Base-by-base conservation (phyloP, 1,140 invertebrate species). In the Listronotus oregonensis region DNA sequence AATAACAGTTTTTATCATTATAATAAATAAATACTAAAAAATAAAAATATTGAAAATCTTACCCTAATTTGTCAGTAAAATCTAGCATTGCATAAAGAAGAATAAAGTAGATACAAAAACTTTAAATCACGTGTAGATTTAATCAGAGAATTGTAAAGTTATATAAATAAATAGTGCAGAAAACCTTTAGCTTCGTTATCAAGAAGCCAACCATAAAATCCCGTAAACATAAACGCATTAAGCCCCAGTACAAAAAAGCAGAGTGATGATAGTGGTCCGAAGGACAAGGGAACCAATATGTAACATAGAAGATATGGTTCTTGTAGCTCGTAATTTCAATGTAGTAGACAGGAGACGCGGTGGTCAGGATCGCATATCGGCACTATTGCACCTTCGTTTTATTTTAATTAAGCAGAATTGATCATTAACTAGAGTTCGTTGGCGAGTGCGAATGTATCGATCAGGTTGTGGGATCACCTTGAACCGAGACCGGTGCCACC, bases 401-500 rank as follows among this genome's bases (percentile, higher is more conserved):
- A 60, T 66, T 66, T 66, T 66, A 66, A 66, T 66, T 66, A 66
- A 66, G 40, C 57, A 60, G 55, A 66, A 66, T 59, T 59, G 64
- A 66, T 66, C 64, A 66, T 66, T 66, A 66, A 60, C 64, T 59
- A 31, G 46, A 31, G 55, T 44, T 39, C 34, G 55, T 59, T 55
- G 52, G 62, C 51, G 62, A 64, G 62, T 64, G 62, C 44, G 52
- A 64, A 64, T 42, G 52, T 56, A 64, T 64, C 49, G 62, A 64
- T 64, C 62, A 57, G 62, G 62, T 64, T 50, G 56, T 64, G 52
- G 62, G 52, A 64, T 64, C 62, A 52, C 62, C 51, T 64, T 55
- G 62, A 57, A 64, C 62, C 62, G 44, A 64, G 52, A 49, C 52
- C 43, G 50, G 52, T 64, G 34, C 62, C 62, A 64, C 62, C 62